Percentiles rank a stretch among this genome's conserved stretches.
Evolutionary conservation across 2,888 invertebrate species (phyloP).

Genomic region (Hypsopygia costalis): DNA sequence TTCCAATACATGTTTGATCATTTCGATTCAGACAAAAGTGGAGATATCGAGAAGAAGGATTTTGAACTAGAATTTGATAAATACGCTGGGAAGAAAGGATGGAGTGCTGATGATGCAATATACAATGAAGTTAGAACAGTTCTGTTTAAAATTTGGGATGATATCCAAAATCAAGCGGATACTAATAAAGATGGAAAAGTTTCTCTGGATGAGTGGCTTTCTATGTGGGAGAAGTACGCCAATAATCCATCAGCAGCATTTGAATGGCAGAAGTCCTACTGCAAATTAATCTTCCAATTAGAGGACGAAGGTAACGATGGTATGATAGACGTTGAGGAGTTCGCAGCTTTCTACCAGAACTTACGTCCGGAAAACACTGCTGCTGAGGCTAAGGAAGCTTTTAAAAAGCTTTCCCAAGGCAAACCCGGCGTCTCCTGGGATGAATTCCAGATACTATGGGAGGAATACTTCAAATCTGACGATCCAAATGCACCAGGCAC

Average conservation of each 20-base stretch:
- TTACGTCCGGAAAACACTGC: slow-evolving; percentile 86
- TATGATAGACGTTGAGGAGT: slow-evolving; percentile 89
- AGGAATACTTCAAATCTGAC: slow-evolving; percentile 84
- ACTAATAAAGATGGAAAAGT: too few relatives aligned
- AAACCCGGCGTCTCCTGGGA: slow-evolving; percentile 85
- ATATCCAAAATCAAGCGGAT: too few relatives aligned
- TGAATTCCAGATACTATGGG: slow-evolving; percentile 89
- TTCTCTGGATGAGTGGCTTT: slow-evolving; percentile 34
- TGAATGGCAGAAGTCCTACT: slow-evolving; percentile 91
- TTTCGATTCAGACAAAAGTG: too few relatives aligned
- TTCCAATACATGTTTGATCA: too few relatives aligned
- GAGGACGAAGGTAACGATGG: slow-evolving; percentile 91
- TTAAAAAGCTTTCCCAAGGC: slow-evolving; percentile 88
- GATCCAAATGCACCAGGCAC: slow-evolving; percentile 52
- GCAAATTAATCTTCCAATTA: slow-evolving; percentile 92
- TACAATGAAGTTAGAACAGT: too few relatives aligned
- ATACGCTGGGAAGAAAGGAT: too few relatives aligned
- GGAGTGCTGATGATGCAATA: too few relatives aligned
- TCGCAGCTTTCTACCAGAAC: slow-evolving; percentile 88
- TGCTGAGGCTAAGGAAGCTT: slow-evolving; percentile 88
- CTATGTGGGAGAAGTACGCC: slow-evolving; percentile 85
- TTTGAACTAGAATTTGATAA: too few relatives aligned
- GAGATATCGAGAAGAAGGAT: too few relatives aligned
- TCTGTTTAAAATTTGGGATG: too few relatives aligned
- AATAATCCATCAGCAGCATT: slow-evolving; percentile 81